Percentiles rank a stretch among this genome's conserved stretches.
phyloP scores from a whole-genome alignment of 2,113 vertebrate species.

The Onychostruthus taczanowskii region DNA sequence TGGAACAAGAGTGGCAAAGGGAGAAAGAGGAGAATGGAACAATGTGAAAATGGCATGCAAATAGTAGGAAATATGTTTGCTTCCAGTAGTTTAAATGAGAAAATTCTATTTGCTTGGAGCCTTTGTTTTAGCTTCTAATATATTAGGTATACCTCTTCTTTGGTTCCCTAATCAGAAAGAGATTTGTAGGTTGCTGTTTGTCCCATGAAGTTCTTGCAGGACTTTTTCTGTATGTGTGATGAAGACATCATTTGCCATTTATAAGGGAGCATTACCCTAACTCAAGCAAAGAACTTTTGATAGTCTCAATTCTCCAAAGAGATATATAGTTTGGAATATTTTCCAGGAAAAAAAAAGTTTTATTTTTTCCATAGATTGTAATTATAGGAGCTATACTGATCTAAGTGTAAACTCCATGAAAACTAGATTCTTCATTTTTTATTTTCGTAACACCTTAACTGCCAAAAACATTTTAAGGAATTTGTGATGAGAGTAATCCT shows the following conservation, averaged over 20 bases:
- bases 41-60: not conserved
- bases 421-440: not conserved
- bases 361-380: not conserved
- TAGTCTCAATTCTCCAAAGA: not conserved
- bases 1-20: rapidly evolving
- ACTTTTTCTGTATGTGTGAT: not conserved
- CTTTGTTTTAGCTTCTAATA: not conserved
- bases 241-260: not conserved
- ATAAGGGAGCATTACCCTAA: not conserved
- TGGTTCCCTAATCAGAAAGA: not conserved
- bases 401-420: not conserved
- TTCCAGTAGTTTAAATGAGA: not conserved
- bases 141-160: not conserved
- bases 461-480: not conserved
- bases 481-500: rapidly evolving
- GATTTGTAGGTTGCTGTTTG: not conserved
- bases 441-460: not conserved
- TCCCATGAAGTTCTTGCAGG: not conserved
- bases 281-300: not conserved
- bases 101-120: not conserved
- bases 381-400: not conserved
- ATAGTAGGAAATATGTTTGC: not conserved
- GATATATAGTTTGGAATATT: not conserved
- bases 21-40: not conserved
- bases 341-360: not conserved